These are phyloP conservation scores for Selene dorsalis DNA, from an alignment of 2,797 vertebrate genomes.

Conservation along the genomic window DNA sequence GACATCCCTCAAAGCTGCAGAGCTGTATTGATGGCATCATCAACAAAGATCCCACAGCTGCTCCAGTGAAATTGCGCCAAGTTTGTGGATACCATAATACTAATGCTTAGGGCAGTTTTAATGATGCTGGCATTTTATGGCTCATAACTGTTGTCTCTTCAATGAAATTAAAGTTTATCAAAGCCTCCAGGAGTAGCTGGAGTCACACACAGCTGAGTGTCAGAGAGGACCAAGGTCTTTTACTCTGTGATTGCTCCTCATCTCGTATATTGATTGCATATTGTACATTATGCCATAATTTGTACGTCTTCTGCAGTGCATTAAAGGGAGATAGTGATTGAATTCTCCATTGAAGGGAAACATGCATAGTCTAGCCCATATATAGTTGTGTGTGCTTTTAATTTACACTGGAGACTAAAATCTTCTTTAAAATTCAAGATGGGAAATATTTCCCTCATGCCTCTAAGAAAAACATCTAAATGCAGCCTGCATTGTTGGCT, in stretches of 20 bases:
- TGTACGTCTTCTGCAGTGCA: background rate
- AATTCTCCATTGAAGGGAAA: too few relatives aligned
- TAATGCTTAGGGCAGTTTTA: slow-evolving; percentile 23
- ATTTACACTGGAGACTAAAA: background rate
- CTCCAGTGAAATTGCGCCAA: slow-evolving; percentile 28
- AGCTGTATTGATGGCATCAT: slow-evolving; percentile 33
- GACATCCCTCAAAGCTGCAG: slow-evolving; percentile 15
- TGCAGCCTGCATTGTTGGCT: slow-evolving; percentile 13
- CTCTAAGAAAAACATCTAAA: background rate
- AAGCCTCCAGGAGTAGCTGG: slow-evolving; percentile 18
- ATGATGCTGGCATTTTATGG: slow-evolving; percentile 41
- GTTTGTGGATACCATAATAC: slow-evolving; percentile 26
- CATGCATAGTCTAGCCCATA: too few relatives aligned
- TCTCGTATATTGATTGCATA: slow-evolving; percentile 3
- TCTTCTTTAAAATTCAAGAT: background rate
- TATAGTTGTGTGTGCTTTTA: background rate
- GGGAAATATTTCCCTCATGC: background rate
- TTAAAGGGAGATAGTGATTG: too few relatives aligned
- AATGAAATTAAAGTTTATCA: slow-evolving; percentile 25
- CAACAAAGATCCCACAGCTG: slow-evolving; percentile 8
- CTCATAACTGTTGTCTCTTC: slow-evolving; percentile 26
- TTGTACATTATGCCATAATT: background rate
- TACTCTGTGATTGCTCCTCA: background rate
- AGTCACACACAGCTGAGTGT: background rate
- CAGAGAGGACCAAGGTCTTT: background rate